Evolutionary conservation across 2,797 vertebrate species (phyloP).

Genomic region (Eulemur albifrons): DNA sequence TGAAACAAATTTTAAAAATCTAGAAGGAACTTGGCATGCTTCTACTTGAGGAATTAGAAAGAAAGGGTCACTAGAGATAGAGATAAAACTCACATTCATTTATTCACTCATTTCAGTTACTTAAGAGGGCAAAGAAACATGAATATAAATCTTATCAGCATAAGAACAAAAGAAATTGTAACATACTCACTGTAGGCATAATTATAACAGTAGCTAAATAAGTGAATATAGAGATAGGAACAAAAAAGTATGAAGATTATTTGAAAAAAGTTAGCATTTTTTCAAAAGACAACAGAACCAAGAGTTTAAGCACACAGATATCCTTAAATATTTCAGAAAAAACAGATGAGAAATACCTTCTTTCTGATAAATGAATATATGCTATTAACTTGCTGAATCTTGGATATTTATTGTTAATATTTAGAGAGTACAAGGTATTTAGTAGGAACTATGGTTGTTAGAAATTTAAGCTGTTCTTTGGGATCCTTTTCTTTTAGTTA

Average conservation of each 20-base stretch:
- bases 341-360: background rate
- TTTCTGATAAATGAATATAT: background rate
- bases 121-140: slow-evolving; percentile 16
- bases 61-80: background rate
- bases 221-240: background rate
- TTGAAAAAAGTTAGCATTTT: background rate
- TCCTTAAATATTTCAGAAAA: slow-evolving; percentile 19
- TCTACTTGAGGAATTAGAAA: background rate
- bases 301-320: background rate
- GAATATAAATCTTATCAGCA: slow-evolving; percentile 22
- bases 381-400: background rate
- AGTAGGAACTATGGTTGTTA: background rate
- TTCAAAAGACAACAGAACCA: slow-evolving; percentile 1
- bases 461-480: slow-evolving; percentile 74
- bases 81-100: background rate
- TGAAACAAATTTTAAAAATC: background rate
- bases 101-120: background rate
- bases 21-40: background rate
- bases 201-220: background rate
- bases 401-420: background rate
- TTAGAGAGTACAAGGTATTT: background rate
- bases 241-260: background rate
- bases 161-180: background rate
- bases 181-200: background rate
- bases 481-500: slow-evolving; percentile 79